A percentile compares a stretch with the other conserved stretches of the same genome.
Conservation (phyloP, 2,113 vertebrate species). For the rat (Rattus norvegicus) region GRCr8 NC_086024.1:106395001-106395500, state of each 20-base stretch:
- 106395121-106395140: no score
- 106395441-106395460: not conserved
- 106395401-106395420: not conserved
- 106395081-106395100: no score
- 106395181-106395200: not conserved
- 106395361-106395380: not conserved
- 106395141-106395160: no score
- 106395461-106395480: not conserved
- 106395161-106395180: not conserved
- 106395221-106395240: not conserved
- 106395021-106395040: slow-evolving; percentile 16
- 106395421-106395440: not conserved
- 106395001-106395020: not conserved
- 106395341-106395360: not conserved
- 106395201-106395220: not conserved
- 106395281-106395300: not conserved
- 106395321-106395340: not conserved
- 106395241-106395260: not conserved
- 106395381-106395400: not conserved
- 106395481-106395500: not conserved
- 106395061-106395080: not conserved
- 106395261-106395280: not conserved
- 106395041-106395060: slow-evolving; percentile 26
- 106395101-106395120: no score
- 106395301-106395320: slow-evolving; percentile 18